Evolutionary conservation across 2,113 vertebrate genomes (phyloP), one percentile per base, ranked within the genome.

Genomic region (Periophthalmus modestus): DNA sequence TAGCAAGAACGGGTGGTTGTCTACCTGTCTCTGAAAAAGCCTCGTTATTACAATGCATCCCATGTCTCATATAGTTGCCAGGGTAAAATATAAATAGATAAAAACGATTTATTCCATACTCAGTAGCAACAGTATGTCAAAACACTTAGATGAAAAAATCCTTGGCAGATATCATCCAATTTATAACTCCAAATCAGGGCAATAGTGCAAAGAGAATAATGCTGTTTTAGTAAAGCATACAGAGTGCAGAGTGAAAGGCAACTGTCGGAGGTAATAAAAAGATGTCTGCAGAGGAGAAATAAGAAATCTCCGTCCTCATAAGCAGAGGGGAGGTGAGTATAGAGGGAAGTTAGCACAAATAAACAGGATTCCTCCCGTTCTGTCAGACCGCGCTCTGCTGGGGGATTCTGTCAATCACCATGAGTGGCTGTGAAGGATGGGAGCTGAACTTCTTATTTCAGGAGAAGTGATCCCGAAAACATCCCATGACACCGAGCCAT

Each of bases 401-500:
- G 62, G 66, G 69, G 57, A 24, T 58, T 82, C 4, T 58, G 58
- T 78, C 73, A 80, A 21, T 80, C 80, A 81, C 61, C 52, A 66
- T 23, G 74, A 70, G 75, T 65, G 47, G 66, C 57, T 69, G 4
- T 81, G 46, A 76, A 52, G 43, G 65, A 69, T 24, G 48, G 34
- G 65, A 48, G 65, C 58, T 46, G 57, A 69, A 75, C 7, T 12
- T 69, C 18, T 62, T 66, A 66, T 50, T 66, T 65, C n/a, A 24
- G 68, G 67, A n/a, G 23, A 63, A 52, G 14, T 19, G 34, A 62
- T 68, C 34, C 62, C 48, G 34, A 24, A 71, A 79, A 63, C 43
- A 61, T 13, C 33, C 52, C 70, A 43, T 43, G 33, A 73, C 28
- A 63, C 15, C 5, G 63, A 65, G 24, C 33, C 10, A 50, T 66